A percentile compares a stretch with the other conserved stretches of the same genome.
Evolutionary conservation across 2,797 vertebrate species (phyloP).

Genomic region (Dermochelys coriacea): DNA sequence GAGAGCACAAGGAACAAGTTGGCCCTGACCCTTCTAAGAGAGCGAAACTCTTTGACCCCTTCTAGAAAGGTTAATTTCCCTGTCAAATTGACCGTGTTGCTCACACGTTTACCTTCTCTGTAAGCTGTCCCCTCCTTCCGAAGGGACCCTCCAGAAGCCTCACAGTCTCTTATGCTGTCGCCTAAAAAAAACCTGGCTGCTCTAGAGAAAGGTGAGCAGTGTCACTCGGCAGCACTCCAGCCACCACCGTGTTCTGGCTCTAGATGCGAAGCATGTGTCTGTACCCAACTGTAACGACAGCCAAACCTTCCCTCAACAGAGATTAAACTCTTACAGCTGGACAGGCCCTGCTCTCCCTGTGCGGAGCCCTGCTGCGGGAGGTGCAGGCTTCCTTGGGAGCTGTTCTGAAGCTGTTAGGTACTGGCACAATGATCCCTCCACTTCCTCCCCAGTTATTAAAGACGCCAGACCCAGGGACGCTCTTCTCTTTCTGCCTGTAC

Average conservation of each 20-base stretch:
- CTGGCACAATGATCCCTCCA: rapidly evolving
- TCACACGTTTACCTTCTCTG: neutral
- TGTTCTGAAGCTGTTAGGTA: neutral
- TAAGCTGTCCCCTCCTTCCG: neutral
- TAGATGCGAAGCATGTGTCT: neutral
- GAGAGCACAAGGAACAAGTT: neutral
- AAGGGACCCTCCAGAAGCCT: too few relatives aligned
- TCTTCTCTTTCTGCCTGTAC: neutral
- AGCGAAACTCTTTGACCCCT: neutral
- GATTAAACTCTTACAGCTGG: neutral
- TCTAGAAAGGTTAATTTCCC: neutral
- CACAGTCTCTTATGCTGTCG: neutral
- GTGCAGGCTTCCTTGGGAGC: neutral
- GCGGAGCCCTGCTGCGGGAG: neutral
- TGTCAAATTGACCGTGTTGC: neutral
- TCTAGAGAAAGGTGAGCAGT: neutral
- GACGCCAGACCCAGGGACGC: neutral
- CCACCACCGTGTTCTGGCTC: neutral
- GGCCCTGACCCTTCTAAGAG: neutral
- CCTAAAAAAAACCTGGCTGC: neutral
- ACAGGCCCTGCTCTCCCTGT: neutral
- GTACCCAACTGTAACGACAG: neutral
- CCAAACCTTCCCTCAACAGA: neutral
- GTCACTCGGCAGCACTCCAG: neutral
- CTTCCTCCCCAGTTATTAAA: neutral